Conservation (phyloP, 2,888 invertebrate species). For the Zootermopsis nevadensis region DNA sequence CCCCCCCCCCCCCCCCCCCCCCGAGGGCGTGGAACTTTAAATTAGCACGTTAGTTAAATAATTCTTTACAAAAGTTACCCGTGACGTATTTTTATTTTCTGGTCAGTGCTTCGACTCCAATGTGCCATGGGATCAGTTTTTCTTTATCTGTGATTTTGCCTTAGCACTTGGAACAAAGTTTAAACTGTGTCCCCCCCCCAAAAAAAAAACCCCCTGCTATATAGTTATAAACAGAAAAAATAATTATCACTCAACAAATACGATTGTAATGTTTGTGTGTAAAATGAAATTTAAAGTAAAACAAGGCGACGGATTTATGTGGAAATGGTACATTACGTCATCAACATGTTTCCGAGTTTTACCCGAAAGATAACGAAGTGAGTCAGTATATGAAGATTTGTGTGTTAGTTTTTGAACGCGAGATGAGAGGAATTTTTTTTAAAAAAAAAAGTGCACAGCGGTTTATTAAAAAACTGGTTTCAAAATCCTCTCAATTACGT, state of each 20-base stretch:
- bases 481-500: neutral
- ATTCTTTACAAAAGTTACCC: too few relatives aligned
- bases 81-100: too few relatives aligned
- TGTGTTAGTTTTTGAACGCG: neutral
- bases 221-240: neutral
- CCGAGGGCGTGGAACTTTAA: too few relatives aligned
- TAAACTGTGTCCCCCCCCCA: slow-evolving; percentile 49
- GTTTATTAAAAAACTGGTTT: neutral
- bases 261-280: slow-evolving; percentile 1
- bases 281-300: neutral
- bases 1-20: too few relatives aligned
- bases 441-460: neutral
- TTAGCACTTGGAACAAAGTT: slow-evolving; percentile 10
- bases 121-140: slow-evolving; percentile 51
- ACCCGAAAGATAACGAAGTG: too few relatives aligned
- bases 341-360: neutral
- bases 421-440: neutral
- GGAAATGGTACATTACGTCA: neutral
- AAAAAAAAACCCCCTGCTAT: too few relatives aligned
- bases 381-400: too few relatives aligned
- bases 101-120: slow-evolving; percentile 24
- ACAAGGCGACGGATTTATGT: neutral
- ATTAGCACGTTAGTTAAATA: too few relatives aligned
- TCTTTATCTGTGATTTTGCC: slow-evolving; percentile 45
- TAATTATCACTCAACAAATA: neutral